A percentile compares a stretch with the other conserved stretches of the same genome.
phyloP scores from a whole-genome alignment of 1,140 invertebrate genomes.

The Coboldia fuscipes region DNA sequence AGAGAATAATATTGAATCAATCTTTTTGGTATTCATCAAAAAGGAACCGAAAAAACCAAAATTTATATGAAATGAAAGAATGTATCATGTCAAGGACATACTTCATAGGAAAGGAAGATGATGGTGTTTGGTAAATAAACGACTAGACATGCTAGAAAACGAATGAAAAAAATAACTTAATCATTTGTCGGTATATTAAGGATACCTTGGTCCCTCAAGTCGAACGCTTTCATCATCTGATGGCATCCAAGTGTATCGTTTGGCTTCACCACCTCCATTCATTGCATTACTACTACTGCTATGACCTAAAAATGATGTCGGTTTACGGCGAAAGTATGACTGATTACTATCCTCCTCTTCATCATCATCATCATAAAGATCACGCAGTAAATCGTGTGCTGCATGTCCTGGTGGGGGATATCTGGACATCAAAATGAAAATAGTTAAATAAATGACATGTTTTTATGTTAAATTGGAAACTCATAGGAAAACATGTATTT shows the following conservation, averaged over 20 bases:
- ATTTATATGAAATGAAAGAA: too few relatives aligned
- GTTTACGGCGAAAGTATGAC: conserved; percentile 54
- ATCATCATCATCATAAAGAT: conserved; percentile 28
- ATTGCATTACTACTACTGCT: conserved; percentile 17
- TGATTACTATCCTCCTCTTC: conserved; percentile 38
- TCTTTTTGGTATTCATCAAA: background rate
- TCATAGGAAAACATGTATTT: too few relatives aligned
- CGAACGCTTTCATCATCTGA: conserved; percentile 48
- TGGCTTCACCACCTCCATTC: conserved; percentile 45
- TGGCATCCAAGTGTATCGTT: conserved; percentile 49
- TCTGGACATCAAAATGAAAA: background rate
- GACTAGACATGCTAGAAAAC: background rate
- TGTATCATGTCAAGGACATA: too few relatives aligned
- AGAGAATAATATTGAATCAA: too few relatives aligned
- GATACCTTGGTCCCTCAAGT: conserved; percentile 40
- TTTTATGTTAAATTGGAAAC: too few relatives aligned
- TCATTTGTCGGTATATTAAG: conserved; percentile 4
- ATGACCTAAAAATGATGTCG: conserved; percentile 35
- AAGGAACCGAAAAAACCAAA: background rate
- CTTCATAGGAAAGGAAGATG: too few relatives aligned
- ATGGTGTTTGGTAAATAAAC: too few relatives aligned
- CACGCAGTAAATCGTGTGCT: conserved; percentile 8
- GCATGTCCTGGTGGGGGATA: background rate
- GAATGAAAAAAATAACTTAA: background rate
- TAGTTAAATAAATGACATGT: too few relatives aligned